phyloP scores from a whole-genome alignment of 2,888 invertebrate species.

The Erynnis tages region DNA sequence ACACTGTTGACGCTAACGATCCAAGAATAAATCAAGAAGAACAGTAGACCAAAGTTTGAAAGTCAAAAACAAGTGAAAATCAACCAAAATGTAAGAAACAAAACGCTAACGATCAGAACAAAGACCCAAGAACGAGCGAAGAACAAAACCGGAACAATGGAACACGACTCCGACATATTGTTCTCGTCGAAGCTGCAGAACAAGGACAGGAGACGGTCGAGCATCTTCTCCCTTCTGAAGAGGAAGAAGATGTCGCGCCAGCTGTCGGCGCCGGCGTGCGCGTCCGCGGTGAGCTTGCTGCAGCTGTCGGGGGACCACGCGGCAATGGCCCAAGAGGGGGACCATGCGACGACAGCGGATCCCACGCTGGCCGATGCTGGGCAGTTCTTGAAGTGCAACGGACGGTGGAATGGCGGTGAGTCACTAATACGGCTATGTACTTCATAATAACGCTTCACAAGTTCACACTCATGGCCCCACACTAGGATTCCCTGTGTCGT shows the following conservation, averaged over 20 bases:
- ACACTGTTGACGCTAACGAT: too few relatives aligned
- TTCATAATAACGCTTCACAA: too few relatives aligned
- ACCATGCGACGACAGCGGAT: too few relatives aligned
- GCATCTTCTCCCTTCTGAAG: slow-evolving; percentile 62
- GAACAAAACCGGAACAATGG: slow-evolving; percentile 43
- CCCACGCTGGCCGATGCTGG: too few relatives aligned
- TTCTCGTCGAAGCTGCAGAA: slow-evolving; percentile 49
- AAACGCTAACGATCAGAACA: not conserved
- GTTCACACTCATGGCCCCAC: too few relatives aligned
- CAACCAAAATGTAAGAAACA: not conserved
- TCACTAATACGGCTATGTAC: too few relatives aligned
- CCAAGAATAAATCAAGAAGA: too few relatives aligned
- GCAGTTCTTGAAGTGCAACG: too few relatives aligned
- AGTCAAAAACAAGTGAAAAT: too few relatives aligned
- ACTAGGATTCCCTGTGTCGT: too few relatives aligned
- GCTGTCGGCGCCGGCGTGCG: slow-evolving; percentile 54
- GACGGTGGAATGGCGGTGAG: too few relatives aligned
- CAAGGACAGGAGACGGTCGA: slow-evolving; percentile 57
- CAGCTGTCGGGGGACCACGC: slow-evolving; percentile 68
- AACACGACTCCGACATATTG: slow-evolving; percentile 46
- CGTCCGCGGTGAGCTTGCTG: slow-evolving; percentile 36
- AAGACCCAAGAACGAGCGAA: not conserved
- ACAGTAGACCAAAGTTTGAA: too few relatives aligned
- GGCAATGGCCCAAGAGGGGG: slow-evolving; percentile 52
- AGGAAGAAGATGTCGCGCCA: slow-evolving; percentile 61